These are phyloP conservation scores for Cyclargus thomasi DNA, from an alignment of 1,140 invertebrate species.

Conservation along the genomic window DNA sequence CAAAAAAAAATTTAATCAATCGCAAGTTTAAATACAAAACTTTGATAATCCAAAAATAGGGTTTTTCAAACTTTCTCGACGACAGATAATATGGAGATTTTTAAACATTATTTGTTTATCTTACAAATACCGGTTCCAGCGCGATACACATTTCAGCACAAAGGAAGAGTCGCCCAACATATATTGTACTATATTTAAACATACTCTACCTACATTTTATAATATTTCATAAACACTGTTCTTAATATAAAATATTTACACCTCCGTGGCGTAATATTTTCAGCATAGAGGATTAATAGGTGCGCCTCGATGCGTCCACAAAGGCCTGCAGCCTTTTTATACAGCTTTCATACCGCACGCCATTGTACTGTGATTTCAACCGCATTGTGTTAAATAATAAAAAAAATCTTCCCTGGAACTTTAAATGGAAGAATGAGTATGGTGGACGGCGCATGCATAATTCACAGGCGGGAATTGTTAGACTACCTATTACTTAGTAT, in stretches of 20 bases:
- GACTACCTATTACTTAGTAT: background rate
- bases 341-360: conserved; percentile 38
- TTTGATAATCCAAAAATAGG: too few species aligned
- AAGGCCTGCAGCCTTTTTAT: conserved; percentile 51
- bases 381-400: conserved; percentile 36
- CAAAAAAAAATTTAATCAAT: too few species aligned
- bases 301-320: conserved; percentile 49
- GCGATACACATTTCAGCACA: too few species aligned
- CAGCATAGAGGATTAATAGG: conserved; percentile 51
- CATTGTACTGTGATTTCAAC: conserved; percentile 46
- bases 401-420: conserved; percentile 26
- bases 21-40: too few species aligned
- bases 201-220: background rate
- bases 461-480: background rate
- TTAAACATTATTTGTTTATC: too few species aligned
- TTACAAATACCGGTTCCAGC: too few species aligned
- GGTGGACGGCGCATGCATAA: conserved; percentile 17
- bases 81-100: too few species aligned
- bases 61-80: too few species aligned
- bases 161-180: too few species aligned
- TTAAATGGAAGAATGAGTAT: conserved; percentile 19
- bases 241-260: conserved; percentile 24
- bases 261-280: conserved; percentile 38
- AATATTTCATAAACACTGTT: background rate
- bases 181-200: too few species aligned